These are phyloP conservation scores for Amphiprion percula DNA, from an alignment of 2,113 vertebrate genomes.

Conservation along the genomic window DNA sequence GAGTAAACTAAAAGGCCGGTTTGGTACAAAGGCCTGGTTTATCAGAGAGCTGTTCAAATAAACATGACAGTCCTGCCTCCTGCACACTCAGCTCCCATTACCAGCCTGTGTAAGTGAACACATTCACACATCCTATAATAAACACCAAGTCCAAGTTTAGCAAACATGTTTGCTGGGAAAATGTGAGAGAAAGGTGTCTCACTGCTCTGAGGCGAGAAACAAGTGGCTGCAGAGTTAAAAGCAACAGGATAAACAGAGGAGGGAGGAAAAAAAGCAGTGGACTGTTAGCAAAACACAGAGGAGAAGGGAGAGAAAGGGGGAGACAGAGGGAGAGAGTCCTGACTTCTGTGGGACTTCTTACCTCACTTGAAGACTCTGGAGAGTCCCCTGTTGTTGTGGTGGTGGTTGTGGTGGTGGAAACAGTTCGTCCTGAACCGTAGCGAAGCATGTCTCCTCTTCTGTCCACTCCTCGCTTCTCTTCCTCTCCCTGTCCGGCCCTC, in stretches of 20 bases:
- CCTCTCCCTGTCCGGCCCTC: slow-evolving; percentile 62
- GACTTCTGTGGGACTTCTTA: slow-evolving; percentile 62
- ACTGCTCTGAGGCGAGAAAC: neutral
- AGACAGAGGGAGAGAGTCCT: slow-evolving; percentile 5
- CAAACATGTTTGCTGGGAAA: neutral
- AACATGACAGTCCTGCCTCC: slow-evolving; percentile 79
- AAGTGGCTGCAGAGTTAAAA: slow-evolving; percentile 24
- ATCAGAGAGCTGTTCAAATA: slow-evolving; percentile 80
- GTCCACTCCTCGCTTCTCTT: slow-evolving; percentile 70
- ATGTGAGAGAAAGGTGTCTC: neutral
- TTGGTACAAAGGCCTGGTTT: slow-evolving; percentile 59
- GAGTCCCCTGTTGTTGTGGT: slow-evolving; percentile 76
- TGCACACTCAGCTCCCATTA: slow-evolving; percentile 70
- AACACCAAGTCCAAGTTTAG: slow-evolving; percentile 24
- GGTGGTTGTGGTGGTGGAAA: slow-evolving; percentile 68
- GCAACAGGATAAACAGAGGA: slow-evolving; percentile 32
- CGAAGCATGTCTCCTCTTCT: slow-evolving; percentile 80
- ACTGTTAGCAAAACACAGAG: slow-evolving; percentile 24
- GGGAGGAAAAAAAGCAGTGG: slow-evolving; percentile 1
- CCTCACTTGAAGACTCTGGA: slow-evolving; percentile 68
- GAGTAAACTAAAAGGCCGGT: slow-evolving; percentile 40
- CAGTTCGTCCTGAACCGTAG: slow-evolving; percentile 70
- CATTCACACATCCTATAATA: slow-evolving; percentile 59
- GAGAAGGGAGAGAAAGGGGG: slow-evolving; percentile 2
- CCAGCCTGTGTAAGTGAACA: slow-evolving; percentile 51